Evolutionary conservation across 2,113 vertebrate genomes (phyloP), one percentile per base, ranked within the genome.

Genomic region (Cinclus cinclus): DNA sequence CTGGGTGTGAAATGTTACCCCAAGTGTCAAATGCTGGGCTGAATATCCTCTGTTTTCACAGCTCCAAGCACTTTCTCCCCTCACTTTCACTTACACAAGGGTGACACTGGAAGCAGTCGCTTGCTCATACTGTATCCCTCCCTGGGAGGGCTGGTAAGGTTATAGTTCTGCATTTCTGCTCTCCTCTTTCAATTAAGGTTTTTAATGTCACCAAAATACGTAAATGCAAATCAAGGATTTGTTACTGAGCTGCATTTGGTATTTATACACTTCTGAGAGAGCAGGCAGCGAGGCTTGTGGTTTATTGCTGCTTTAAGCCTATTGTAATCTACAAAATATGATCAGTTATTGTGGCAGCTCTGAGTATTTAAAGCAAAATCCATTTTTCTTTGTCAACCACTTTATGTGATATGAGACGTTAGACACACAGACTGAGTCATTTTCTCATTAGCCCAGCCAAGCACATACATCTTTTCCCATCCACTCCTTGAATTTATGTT

Each of bases 321-420:
- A 23, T 28, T 80, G 76, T 92, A 83, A 96, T 90, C 79, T 91
- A 65, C 64, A 75, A 74, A 74, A 92, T 75, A 77, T 33, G 65
- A 94, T 93, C 91, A n/a, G 87, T 41, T 84, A 62, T 62, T 35
- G 52, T 73, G 71, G 83, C 0, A 1, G 82, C 81, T 82, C 58
- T 11, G 39, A 87, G 62, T 39, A 63, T 91, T 95, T 94, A 95
- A 97, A 35, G 39, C 64, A 96, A 95, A 86, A 87, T 86, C 90
- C 85, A 90, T 97, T 97, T 96, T 97, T 97, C 97, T 97, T 94
- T 97, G 97, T 98, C 97, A 97, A 81, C 69, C n/a, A 41, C 90
- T 96, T 91, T 28, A 28, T 27, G 42, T 55, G 93, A 92, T 82
- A 65, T 2, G 25, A 96, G 85, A 95, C 77, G 83, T 74, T 33